Evolutionary conservation across 2,113 vertebrate species (phyloP).

Genomic region (Motacilla tschutschensis): DNA sequence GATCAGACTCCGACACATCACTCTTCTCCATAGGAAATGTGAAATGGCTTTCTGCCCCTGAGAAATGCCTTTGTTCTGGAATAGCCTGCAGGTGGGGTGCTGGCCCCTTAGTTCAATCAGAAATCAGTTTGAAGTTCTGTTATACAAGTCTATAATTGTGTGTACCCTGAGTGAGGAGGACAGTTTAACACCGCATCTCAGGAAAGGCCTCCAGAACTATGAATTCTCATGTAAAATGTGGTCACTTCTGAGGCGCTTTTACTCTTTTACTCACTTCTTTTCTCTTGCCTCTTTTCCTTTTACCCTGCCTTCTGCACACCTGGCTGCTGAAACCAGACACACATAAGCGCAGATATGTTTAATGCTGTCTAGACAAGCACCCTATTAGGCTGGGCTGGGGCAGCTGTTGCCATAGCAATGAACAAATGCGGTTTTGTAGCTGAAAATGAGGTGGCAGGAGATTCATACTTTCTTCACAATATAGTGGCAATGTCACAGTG

Average conservation of each 20-base stretch:
- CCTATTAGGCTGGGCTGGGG: constrained; percentile 33
- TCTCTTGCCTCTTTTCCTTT: neutral
- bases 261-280: neutral
- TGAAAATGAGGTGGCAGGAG: neutral
- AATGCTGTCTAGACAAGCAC: constrained; percentile 48
- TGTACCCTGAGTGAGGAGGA: neutral
- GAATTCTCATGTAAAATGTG: neutral
- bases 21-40: rapidly evolving
- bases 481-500: neutral
- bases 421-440: neutral
- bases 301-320: neutral
- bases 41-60: neutral
- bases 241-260: neutral
- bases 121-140: neutral
- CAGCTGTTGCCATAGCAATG: constrained; percentile 27
- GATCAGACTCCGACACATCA: neutral
- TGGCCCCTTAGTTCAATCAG: neutral
- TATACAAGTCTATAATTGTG: neutral
- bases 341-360: neutral
- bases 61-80: neutral
- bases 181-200: rapidly evolving
- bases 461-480: neutral
- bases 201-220: neutral
- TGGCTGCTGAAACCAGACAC: constrained; percentile 21
- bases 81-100: rapidly evolving